Evolutionary conservation across 37 sponge, comb jelly and placozoan genomes (phyloP).

Genomic region (Petrosia ficiformis): DNA sequence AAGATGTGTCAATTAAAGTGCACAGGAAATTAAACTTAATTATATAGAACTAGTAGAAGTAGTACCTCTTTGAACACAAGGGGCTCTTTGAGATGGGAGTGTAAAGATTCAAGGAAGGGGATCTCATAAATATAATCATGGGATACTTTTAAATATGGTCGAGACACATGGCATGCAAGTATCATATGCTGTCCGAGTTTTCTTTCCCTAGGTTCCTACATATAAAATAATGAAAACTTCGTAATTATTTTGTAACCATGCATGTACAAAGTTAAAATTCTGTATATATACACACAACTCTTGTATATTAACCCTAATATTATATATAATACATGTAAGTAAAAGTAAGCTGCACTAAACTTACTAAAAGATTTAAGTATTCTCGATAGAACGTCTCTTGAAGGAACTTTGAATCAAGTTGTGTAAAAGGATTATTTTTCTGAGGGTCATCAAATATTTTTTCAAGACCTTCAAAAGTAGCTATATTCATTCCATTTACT

Average conservation of each 20-base stretch:
- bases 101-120: constrained; percentile 3
- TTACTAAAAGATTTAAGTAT: constrained; percentile 6
- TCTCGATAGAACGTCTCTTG: constrained; percentile 14
- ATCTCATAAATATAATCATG: constrained; percentile 3
- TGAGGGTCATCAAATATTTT: background rate
- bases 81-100: background rate
- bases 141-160: background rate
- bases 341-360: background rate
- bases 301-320: too few relatives aligned
- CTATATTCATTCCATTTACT: background rate
- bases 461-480: background rate
- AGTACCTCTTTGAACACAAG: background rate
- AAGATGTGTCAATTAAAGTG: too few relatives aligned
- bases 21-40: too few relatives aligned
- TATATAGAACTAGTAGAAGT: too few relatives aligned
- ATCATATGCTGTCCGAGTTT: background rate
- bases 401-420: background rate
- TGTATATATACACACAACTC: too few relatives aligned
- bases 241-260: too few relatives aligned
- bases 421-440: background rate
- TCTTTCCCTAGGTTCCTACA: constrained; percentile 6
- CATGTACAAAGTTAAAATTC: too few relatives aligned
- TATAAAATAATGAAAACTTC: background rate
- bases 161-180: background rate
- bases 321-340: too few relatives aligned